A percentile compares a stretch with the other conserved stretches of the same genome.
Conservation (phyloP, 2,113 vertebrate genomes). For the Galemys pyrenaicus region DNA sequence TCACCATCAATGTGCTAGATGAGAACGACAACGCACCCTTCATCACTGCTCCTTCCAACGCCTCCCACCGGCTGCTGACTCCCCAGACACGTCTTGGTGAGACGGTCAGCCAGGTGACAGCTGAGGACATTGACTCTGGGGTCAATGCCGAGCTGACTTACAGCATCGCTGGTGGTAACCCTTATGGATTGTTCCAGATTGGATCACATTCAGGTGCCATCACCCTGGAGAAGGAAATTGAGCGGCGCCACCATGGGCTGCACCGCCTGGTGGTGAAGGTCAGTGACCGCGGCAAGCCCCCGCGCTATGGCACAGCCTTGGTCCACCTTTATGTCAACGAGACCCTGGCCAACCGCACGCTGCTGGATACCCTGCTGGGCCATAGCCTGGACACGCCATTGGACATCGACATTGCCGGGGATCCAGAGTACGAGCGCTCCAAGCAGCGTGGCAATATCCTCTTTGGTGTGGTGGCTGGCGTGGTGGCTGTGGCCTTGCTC, state of each 20-base stretch:
- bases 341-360: slow-evolving; percentile 92
- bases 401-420: slow-evolving; percentile 96
- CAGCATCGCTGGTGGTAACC: slow-evolving; percentile 95
- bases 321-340: slow-evolving; percentile 98
- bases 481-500: slow-evolving; percentile 93
- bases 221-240: slow-evolving; percentile 93
- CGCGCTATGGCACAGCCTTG: slow-evolving; percentile 92
- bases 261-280: slow-evolving; percentile 96
- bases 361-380: slow-evolving; percentile 94
- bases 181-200: slow-evolving; percentile 95
- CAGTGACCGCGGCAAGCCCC: slow-evolving; percentile 94
- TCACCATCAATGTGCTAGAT: slow-evolving; percentile 97
- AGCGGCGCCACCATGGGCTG: slow-evolving; percentile 93
- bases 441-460: slow-evolving; percentile 94
- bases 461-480: slow-evolving; percentile 93
- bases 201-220: slow-evolving; percentile 92
- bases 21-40: slow-evolving; percentile 98
- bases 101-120: slow-evolving; percentile 93
- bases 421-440: slow-evolving; percentile 92
- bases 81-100: slow-evolving; percentile 91
- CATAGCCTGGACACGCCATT: slow-evolving; percentile 96
- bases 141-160: slow-evolving; percentile 92
- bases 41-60: slow-evolving; percentile 95
- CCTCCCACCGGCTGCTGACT: slow-evolving; percentile 92
- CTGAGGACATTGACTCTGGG: slow-evolving; percentile 95